phyloP scores from a whole-genome alignment of 37 sponge, comb jelly and placozoan species.

The Beroe ovata region DNA sequence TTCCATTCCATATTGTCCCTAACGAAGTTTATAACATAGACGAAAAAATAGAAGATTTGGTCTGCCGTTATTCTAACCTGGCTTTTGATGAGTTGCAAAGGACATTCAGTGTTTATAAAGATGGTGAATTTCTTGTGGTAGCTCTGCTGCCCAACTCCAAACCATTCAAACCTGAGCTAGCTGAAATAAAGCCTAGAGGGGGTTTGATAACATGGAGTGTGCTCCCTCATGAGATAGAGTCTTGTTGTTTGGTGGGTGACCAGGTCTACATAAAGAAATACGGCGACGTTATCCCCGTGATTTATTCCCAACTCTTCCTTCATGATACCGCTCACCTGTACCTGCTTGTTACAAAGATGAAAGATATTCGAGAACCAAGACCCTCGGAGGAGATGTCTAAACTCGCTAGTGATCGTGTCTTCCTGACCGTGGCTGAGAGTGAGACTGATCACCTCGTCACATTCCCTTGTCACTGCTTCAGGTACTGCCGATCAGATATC shows the following conservation, averaged over 20 bases:
- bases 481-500: conserved; percentile 2
- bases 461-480: conserved; percentile 28
- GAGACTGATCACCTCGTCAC: background rate
- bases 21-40: conserved; percentile 40
- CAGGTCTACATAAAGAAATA: background rate
- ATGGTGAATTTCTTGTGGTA: background rate
- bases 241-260: conserved; percentile 29
- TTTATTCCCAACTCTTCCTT: conserved; percentile 27
- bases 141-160: background rate
- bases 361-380: background rate
- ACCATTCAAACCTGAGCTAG: background rate
- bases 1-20: conserved; percentile 23
- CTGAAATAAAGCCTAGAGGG: background rate
- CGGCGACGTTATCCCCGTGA: background rate
- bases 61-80: background rate
- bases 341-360: background rate
- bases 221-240: background rate
- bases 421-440: background rate
- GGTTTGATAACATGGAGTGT: conserved; percentile 11
- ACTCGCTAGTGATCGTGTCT: background rate
- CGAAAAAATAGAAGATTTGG: conserved; percentile 26
- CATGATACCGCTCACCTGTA: conserved; percentile 24
- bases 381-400: background rate
- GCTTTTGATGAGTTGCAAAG: background rate
- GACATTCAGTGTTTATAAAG: conserved; percentile 1